Percentiles rank a stretch among this genome's conserved stretches.
phyloP scores from a whole-genome alignment of 1,140 invertebrate species.

The Heliconius congener region DNA sequence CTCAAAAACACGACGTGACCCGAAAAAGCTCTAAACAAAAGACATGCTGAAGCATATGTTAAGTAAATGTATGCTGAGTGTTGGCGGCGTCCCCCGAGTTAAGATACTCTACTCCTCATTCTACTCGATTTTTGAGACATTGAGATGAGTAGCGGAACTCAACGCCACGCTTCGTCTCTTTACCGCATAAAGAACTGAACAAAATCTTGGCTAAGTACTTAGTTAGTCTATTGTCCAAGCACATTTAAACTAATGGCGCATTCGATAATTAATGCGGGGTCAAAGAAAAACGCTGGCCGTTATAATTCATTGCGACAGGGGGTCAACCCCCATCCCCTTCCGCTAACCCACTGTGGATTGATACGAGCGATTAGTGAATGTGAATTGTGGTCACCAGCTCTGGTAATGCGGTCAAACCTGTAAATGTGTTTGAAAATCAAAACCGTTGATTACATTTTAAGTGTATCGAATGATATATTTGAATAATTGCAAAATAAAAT shows the following conservation, averaged over 20 bases:
- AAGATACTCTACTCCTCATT: too few species aligned
- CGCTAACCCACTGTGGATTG: conserved; percentile 4
- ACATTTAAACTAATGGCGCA: conserved; percentile 20
- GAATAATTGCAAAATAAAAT: too few species aligned
- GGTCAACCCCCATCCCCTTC: conserved; percentile 1
- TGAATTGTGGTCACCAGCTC: conserved; percentile 27
- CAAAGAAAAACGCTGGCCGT: conserved; percentile 29
- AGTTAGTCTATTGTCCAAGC: neutral
- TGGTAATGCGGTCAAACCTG: conserved; percentile 25
- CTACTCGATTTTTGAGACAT: too few species aligned
- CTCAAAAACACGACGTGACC: conserved; percentile 4
- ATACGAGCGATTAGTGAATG: conserved; percentile 22
- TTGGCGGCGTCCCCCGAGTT: neutral
- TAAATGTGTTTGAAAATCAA: conserved; percentile 18
- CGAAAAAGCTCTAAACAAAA: conserved; percentile 1
- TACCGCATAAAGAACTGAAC: neutral
- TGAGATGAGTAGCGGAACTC: too few species aligned
- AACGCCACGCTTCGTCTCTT: too few species aligned
- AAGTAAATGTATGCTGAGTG: conserved; percentile 1
- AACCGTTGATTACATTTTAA: conserved; percentile 10
- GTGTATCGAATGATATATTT: neutral
- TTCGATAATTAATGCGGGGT: conserved; percentile 35
- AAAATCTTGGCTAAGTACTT: neutral
- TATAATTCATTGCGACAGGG: conserved; percentile 35
- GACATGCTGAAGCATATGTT: conserved; percentile 12